Conservation (phyloP, 1,140 invertebrate genomes). For the Diorhabda sublineata region DNA sequence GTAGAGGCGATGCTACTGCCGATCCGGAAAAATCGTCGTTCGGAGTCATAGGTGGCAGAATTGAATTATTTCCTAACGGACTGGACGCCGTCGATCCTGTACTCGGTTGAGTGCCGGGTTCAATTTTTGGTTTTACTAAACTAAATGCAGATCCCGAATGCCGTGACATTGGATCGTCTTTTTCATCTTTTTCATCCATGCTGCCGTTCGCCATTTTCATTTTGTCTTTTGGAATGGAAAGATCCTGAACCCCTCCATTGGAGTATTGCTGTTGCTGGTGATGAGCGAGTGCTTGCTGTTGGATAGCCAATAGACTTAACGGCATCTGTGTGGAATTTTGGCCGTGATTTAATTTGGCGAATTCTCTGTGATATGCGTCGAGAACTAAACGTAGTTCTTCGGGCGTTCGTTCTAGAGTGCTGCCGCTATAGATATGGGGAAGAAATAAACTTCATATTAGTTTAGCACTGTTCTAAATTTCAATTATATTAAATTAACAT, state of each 20-base stretch:
- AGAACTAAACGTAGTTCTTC: constrained; percentile 86
- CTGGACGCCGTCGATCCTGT: constrained; percentile 65
- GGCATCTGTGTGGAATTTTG: constrained; percentile 56
- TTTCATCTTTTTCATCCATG: constrained; percentile 47
- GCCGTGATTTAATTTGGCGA: constrained; percentile 75
- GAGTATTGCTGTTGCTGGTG: constrained; percentile 52
- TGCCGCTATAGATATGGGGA: constrained; percentile 71
- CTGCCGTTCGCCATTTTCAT: constrained; percentile 67
- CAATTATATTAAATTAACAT: not conserved
- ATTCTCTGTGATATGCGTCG: constrained; percentile 87
- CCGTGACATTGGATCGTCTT: constrained; percentile 63
- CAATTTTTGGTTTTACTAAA: constrained; percentile 74
- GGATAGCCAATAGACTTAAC: constrained; percentile 63
- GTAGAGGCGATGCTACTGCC: constrained; percentile 84
- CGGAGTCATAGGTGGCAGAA: constrained; percentile 73
- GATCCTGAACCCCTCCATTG: constrained; percentile 74
- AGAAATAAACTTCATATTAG: constrained; percentile 68
- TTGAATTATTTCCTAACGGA: constrained; percentile 77
- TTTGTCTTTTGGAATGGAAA: constrained; percentile 78
- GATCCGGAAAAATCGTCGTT: constrained; percentile 73
- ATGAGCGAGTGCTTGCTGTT: constrained; percentile 63
- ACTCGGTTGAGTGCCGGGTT: constrained; percentile 60
- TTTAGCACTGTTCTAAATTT: constrained; percentile 61
- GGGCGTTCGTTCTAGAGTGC: constrained; percentile 66
- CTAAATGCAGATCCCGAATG: constrained; percentile 82